These are phyloP conservation scores for Atherinosoma microstoma DNA, from an alignment of 2,797 vertebrate genomes.

Conservation along the genomic window DNA sequence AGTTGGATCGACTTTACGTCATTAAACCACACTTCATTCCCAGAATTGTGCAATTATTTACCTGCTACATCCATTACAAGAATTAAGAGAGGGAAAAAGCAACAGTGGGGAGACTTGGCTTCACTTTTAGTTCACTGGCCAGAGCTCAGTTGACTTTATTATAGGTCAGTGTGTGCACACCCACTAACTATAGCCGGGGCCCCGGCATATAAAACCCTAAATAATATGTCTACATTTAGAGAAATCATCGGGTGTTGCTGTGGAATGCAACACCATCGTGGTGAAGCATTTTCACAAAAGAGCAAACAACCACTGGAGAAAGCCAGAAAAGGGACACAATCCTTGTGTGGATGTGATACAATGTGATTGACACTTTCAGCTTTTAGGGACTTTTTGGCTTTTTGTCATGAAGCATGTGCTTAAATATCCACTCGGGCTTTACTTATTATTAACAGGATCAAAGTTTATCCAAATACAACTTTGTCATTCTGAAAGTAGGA, in stretches of 20 bases:
- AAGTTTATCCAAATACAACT: neutral
- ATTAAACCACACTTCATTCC: neutral
- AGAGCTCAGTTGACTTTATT: conserved; percentile 60
- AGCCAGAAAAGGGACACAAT: conserved; percentile 37
- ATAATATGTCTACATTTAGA: conserved; percentile 79
- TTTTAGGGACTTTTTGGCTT: neutral
- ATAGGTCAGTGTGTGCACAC: conserved; percentile 70
- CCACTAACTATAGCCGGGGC: conserved; percentile 72
- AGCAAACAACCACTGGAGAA: conserved; percentile 67
- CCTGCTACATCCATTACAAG: conserved; percentile 29
- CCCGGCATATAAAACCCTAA: conserved; percentile 72
- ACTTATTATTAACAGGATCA: neutral
- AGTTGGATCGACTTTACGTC: conserved; percentile 8
- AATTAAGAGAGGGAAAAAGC: conserved; percentile 17
- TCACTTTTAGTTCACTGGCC: conserved; percentile 37
- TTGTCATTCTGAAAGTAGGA: neutral
- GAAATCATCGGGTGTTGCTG: conserved; percentile 77
- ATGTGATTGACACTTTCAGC: conserved; percentile 11
- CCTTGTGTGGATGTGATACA: conserved; percentile 11
- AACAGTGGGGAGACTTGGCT: conserved; percentile 28
- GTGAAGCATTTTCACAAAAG: conserved; percentile 67
- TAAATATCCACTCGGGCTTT: neutral
- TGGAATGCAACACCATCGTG: conserved; percentile 73
- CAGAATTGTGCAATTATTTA: conserved; percentile 1
- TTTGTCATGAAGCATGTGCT: neutral